These are phyloP conservation scores for Panopea generosa DNA, from an alignment of 2,888 invertebrate species.

Conservation along the genomic window DNA sequence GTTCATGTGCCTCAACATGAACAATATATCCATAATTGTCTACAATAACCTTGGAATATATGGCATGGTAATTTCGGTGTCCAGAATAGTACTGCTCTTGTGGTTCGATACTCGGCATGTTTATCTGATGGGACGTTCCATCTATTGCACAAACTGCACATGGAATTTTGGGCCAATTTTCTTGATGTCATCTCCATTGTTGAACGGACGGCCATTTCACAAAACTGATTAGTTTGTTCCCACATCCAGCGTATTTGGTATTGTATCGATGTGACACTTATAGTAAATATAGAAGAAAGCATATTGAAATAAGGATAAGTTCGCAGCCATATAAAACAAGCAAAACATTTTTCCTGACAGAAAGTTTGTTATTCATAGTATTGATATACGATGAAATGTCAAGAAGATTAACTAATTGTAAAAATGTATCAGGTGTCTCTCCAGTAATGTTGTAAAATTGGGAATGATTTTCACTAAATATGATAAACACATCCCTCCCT, in stretches of 20 bases:
- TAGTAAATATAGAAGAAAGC: too few relatives aligned
- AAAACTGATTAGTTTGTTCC: too few relatives aligned
- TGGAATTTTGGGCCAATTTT: too few relatives aligned
- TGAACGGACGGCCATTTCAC: too few relatives aligned
- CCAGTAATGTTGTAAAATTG: slow-evolving; percentile 7
- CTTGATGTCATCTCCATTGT: too few relatives aligned
- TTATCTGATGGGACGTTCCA: too few relatives aligned
- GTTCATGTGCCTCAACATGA: slow-evolving; percentile 23
- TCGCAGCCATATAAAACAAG: slow-evolving; percentile 1
- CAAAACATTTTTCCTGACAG: background rate
- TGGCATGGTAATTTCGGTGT: slow-evolving; percentile 13
- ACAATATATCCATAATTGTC: slow-evolving; percentile 7
- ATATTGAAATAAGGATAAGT: slow-evolving; percentile 1
- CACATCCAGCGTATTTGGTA: background rate
- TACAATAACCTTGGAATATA: slow-evolving; percentile 18
- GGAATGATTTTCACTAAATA: background rate
- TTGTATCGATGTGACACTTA: background rate
- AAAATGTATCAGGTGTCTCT: slow-evolving; percentile 5
- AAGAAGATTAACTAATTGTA: slow-evolving; percentile 1
- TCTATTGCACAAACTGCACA: too few relatives aligned
- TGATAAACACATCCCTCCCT: slow-evolving; percentile 5
- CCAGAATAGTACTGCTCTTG: background rate
- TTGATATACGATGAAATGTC: background rate
- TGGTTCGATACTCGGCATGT: too few relatives aligned
- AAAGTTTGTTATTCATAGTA: background rate